phyloP scores from a whole-genome alignment of 2,113 vertebrate species.

The Ceratotherium simum region DNA sequence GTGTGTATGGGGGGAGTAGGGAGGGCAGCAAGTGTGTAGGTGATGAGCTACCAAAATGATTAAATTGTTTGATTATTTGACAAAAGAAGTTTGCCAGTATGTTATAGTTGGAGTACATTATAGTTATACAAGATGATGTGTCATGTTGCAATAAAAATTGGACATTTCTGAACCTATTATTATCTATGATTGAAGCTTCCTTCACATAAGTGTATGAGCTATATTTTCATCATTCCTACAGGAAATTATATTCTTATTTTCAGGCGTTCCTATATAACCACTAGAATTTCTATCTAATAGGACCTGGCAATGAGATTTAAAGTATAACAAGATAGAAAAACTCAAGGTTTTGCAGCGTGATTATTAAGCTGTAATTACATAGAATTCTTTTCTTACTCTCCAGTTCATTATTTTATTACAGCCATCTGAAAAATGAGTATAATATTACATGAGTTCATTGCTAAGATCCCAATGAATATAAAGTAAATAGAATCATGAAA shows the following conservation, averaged over 20 bases:
- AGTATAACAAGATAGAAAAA: background rate
- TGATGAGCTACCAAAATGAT: background rate
- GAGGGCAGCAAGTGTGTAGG: fast-evolving
- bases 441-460: background rate
- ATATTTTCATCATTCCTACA: background rate
- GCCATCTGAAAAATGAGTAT: background rate
- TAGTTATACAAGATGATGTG: background rate
- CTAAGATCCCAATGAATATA: background rate
- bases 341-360: background rate
- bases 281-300: background rate
- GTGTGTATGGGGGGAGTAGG: fast-evolving
- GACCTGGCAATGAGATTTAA: background rate
- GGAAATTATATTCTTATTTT: background rate
- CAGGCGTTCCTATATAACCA: background rate
- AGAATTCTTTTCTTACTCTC: background rate
- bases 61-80: background rate
- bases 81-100: background rate
- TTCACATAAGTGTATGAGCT: background rate
- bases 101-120: background rate
- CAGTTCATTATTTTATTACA: background rate
- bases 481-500: background rate
- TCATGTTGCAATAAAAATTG: background rate
- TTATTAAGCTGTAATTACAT: background rate
- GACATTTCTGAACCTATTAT: background rate
- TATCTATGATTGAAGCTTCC: background rate